Evolutionary conservation across 2,888 invertebrate species (phyloP), one percentile per base, ranked within the genome.

Genomic region (Aspidiotus rigidus): DNA sequence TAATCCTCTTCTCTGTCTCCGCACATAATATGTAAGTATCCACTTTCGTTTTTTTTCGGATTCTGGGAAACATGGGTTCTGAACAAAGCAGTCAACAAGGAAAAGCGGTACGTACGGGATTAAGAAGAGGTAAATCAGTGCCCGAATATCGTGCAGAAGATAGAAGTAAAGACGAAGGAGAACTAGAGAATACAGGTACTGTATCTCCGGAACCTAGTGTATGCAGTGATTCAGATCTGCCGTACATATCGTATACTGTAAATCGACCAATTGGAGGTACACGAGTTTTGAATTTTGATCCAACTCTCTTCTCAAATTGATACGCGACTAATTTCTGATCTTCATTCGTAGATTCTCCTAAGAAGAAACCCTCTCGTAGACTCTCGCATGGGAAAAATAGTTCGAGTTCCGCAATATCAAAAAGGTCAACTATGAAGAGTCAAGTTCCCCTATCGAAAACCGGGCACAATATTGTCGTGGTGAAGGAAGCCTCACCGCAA

Each of bases 181-280:
- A 69, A 1, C 72, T 74, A 9, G 73, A 73, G 2, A 69, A 69
- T 13, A 62, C 64, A 2, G 85, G 88, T 6, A 87, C 86, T 72
- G 86, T 86, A 7, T 92, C 92, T 0, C 93, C 93, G 0, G 90
- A 92, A 0, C 87, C 91, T 0, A 93, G 92, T 74, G 86, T 93
- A 10, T 93, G 93, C 76, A 90, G 90, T 0, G 91, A 92, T 77
- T 88, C 90, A 0, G 93, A 93, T 77, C 79, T 93, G 67, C 93
- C 93, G 0, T 93, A 93, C 77, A 90, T 93, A 74, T 93, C 93
- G 0, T 93, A 94, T 74, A 93, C 93, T 0, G 89, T 89, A 0
- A 92, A 90, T 76, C 81, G 91, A 70, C 92, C 93, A 10, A 93
- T 93, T 66, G 92, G 92, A 75, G 89, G 88, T 86, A 56, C 28